Evolutionary conservation across 2,888 invertebrate genomes (phyloP).

Genomic region (Cantharis rufa): DNA sequence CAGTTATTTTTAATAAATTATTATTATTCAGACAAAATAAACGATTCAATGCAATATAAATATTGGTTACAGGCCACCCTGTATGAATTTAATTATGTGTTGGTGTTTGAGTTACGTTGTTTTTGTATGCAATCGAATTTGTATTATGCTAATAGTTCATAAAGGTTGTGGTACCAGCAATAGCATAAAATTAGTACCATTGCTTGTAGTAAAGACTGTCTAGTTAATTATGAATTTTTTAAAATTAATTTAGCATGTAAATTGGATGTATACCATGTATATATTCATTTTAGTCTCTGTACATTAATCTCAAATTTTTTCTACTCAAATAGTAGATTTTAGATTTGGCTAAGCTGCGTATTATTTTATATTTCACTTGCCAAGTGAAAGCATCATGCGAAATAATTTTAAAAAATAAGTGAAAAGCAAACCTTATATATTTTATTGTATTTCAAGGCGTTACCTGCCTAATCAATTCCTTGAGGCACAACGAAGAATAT

Average conservation of each 20-base stretch:
- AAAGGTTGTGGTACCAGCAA: not conserved
- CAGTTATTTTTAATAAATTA: too few species aligned
- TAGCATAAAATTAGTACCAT: constrained; percentile 1
- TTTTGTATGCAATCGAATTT: not conserved
- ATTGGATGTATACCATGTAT: not conserved
- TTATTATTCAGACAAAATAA: too few species aligned
- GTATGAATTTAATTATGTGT: not conserved
- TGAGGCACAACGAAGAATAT: not conserved
- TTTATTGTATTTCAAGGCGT: not conserved
- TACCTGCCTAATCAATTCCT: not conserved
- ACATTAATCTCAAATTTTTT: not conserved
- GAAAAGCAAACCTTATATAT: not conserved
- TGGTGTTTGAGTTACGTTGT: not conserved
- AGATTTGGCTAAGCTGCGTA: not conserved
- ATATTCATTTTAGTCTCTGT: not conserved
- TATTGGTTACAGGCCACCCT: not conserved
- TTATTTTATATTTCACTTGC: not conserved
- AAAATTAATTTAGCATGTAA: not conserved
- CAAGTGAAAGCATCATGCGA: not conserved
- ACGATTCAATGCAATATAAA: not conserved
- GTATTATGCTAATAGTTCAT: not conserved
- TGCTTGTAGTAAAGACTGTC: constrained; percentile 1
- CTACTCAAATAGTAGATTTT: not conserved
- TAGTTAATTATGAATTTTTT: not conserved
- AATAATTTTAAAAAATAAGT: not conserved